Evolutionary conservation across 2,888 invertebrate genomes (phyloP).

Genomic region (Temnothorax rugatulus): DNA sequence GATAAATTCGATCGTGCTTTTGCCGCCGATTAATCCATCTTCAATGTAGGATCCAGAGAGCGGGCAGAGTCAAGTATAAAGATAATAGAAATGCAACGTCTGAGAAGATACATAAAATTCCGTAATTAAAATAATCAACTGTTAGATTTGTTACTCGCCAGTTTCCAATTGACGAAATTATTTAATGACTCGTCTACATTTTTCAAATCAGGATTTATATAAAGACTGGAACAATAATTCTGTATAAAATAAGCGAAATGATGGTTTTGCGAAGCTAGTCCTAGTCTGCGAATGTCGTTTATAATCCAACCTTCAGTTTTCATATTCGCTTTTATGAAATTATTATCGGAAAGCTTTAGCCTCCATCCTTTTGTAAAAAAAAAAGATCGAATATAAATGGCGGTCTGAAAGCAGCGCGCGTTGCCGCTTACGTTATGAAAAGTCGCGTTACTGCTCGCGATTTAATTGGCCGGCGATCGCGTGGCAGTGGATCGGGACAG

Average conservation of each 20-base stretch:
- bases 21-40: slow-evolving; percentile 11
- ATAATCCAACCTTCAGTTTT: slow-evolving; percentile 18
- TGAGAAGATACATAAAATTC: not conserved
- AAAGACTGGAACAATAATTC: not conserved
- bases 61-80: not conserved
- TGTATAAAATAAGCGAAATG: not conserved
- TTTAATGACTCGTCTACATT: not conserved
- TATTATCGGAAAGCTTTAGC: slow-evolving; percentile 18
- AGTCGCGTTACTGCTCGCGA: slow-evolving; percentile 42
- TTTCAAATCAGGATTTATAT: slow-evolving; percentile 10
- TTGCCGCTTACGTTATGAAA: slow-evolving; percentile 46
- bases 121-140: not conserved
- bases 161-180: not conserved
- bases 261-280: not conserved
- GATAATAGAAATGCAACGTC: not conserved
- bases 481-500: slow-evolving; percentile 30
- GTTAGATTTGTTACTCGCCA: not conserved
- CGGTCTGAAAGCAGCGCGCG: slow-evolving; percentile 31
- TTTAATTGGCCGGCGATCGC: slow-evolving; percentile 58
- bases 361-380: slow-evolving; percentile 32
- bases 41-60: not conserved
- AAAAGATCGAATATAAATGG: slow-evolving; percentile 47
- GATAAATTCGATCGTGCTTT: not conserved
- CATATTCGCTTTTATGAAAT: slow-evolving; percentile 29
- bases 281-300: not conserved